Evolutionary conservation across 2,113 vertebrate species (phyloP), one percentile per base, ranked within the genome.

Genomic region (Isurus oxyrinchus): DNA sequence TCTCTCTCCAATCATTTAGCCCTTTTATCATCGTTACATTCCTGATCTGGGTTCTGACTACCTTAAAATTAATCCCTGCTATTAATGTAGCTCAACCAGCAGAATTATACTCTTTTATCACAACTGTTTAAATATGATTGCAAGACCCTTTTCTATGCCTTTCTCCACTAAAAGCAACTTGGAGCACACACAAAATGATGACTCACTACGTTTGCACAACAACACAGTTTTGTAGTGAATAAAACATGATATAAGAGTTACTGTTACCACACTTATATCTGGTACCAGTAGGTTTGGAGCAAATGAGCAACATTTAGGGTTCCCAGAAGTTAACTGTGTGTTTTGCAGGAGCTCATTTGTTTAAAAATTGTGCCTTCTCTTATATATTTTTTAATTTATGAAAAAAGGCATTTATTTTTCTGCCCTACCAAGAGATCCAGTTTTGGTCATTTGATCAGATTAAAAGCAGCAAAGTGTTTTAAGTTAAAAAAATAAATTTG

Each of bases 1-100:
- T 87, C 95, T 96, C 96, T 81, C 96, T 96, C 95, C 96, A 96
- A 96, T 97, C 97, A 91, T 97, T 97, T 97, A 90, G 97, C 14
- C 0, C 53, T 27, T 27, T 94, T 95, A 61, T 69, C 63, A 49
- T 95, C 44, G 16, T 66, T 69, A 69, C 94, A 95, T 95, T 95
- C 94, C 94, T 95, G 40, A 66, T 63, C 63, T 95, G 94, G 94
- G 61, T 95, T 95, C 44, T 95, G 63, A 67, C 55, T 25, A 95
- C 40, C 63, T 69, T 95, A 95, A 94, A 66, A 95, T 40, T 49
- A 44, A 44, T 95, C 66, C 94, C 94, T 69, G 94, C 94, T 95
- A 27, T 49, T 69, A 95, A 95, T 69, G 94, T 95, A 69, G 93
- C 44, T 94, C 59, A 94, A 44, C 93, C 61, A 44, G 94, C 63